Evolutionary conservation across 2,797 vertebrate genomes (phyloP).

Genomic region (Microhierax caerulescens): DNA sequence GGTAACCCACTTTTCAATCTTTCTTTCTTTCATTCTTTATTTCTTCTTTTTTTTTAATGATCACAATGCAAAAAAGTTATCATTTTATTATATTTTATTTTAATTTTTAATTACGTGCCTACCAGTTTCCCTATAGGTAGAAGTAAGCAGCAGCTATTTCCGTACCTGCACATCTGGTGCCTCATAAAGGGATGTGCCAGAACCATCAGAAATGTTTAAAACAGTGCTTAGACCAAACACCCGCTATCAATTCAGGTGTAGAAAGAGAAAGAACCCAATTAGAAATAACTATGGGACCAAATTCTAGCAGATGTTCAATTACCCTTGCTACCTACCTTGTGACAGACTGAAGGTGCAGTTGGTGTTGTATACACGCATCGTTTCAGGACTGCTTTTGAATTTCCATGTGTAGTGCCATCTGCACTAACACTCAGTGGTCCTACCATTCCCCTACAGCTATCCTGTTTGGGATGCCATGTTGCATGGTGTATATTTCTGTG

Average conservation of each 20-base stretch:
- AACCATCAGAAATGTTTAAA: slow-evolving; percentile 66
- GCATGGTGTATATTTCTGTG: background rate
- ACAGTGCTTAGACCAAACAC: slow-evolving; percentile 50
- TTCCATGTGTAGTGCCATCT: slow-evolving; percentile 5
- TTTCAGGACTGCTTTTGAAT: slow-evolving; percentile 14
- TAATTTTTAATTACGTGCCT: background rate
- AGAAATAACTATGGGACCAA: slow-evolving; percentile 52
- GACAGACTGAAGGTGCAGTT: slow-evolving; percentile 38
- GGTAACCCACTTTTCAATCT: background rate
- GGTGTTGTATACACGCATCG: background rate
- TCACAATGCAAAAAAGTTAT: background rate
- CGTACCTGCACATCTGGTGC: slow-evolving; percentile 65
- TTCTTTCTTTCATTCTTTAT: background rate
- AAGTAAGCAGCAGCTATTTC: slow-evolving; percentile 23
- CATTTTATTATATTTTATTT: background rate
- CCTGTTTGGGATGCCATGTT: background rate
- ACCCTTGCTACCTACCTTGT: slow-evolving; percentile 22
- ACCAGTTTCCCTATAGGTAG: slow-evolving; percentile 9
- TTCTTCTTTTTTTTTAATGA: background rate
- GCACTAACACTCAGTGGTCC: background rate
- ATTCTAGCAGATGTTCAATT: slow-evolving; percentile 60
- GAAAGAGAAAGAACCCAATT: slow-evolving; percentile 39
- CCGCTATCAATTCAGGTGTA: slow-evolving; percentile 52
- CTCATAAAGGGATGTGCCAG: slow-evolving; percentile 68
- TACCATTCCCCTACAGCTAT: background rate